phyloP scores from a whole-genome alignment of 2,797 vertebrate genomes.

The Muscicapa comitata region DNA sequence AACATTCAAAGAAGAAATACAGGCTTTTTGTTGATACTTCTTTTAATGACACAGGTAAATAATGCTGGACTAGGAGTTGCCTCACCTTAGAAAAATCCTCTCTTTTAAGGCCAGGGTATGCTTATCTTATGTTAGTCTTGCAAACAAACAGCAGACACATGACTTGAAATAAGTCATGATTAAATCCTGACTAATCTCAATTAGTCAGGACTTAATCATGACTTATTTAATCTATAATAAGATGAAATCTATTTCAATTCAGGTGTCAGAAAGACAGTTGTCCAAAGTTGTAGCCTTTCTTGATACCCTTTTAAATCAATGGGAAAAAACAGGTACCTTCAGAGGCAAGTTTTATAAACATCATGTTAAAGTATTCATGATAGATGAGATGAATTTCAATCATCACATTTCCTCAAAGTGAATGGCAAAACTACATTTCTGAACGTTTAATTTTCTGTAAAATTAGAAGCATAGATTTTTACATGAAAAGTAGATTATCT shows the following conservation, averaged over 20 bases:
- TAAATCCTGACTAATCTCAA: neutral
- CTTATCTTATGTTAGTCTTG: neutral
- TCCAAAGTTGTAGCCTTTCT: neutral
- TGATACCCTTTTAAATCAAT: neutral
- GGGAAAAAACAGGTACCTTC: neutral
- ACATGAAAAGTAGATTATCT: neutral
- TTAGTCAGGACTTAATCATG: neutral
- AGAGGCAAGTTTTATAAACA: neutral
- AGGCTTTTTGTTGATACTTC: neutral
- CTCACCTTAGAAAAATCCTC: neutral
- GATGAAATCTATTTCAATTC: neutral
- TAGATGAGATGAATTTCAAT: neutral
- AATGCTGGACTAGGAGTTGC: neutral
- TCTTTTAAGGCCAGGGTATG: neutral
- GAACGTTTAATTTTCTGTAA: neutral
- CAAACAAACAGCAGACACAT: neutral
- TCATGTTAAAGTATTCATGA: neutral
- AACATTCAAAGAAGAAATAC: neutral
- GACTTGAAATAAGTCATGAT: neutral
- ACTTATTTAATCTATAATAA: neutral
- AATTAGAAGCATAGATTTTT: neutral
- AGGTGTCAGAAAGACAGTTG: neutral
- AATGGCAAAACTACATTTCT: neutral
- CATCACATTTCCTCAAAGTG: neutral
- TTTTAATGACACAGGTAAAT: neutral